A percentile compares a stretch with the other conserved stretches of the same genome.
Conservation (phyloP, 2,113 vertebrate species). For the Oxyruncus cristatus region DNA sequence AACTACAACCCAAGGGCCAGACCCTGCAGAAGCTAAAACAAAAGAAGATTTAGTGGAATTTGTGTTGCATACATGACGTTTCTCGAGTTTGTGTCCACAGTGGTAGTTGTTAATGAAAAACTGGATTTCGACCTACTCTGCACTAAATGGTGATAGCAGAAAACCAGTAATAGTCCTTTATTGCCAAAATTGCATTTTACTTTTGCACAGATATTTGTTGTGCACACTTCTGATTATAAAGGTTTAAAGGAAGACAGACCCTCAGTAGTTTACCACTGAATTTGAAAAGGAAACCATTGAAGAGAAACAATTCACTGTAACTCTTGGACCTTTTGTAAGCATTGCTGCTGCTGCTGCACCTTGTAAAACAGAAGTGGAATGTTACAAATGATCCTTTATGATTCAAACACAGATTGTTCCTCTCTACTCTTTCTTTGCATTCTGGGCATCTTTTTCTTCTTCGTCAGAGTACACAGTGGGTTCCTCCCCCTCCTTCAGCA, state of each 20-base stretch:
- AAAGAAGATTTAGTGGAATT: not conserved
- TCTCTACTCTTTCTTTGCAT: slow-evolving; percentile 74
- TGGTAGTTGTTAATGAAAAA: slow-evolving; percentile 1
- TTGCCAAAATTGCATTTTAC: slow-evolving; percentile 30
- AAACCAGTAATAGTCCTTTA: slow-evolving; percentile 18
- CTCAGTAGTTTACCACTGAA: slow-evolving; percentile 47
- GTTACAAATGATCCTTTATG: slow-evolving; percentile 66
- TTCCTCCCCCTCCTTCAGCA: slow-evolving; percentile 92
- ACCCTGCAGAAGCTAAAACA: not conserved
- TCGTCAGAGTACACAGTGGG: slow-evolving; percentile 93
- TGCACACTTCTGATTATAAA: slow-evolving; percentile 17
- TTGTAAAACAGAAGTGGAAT: slow-evolving; percentile 70
- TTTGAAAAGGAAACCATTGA: not conserved
- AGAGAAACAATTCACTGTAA: slow-evolving; percentile 12
- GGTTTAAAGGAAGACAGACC: slow-evolving; percentile 46
- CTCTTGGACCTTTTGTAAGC: slow-evolving; percentile 62
- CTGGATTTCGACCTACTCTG: not conserved
- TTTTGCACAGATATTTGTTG: slow-evolving; percentile 30
- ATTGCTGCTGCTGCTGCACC: slow-evolving; percentile 37
- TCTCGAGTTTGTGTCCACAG: not conserved
- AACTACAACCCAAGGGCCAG: not conserved
- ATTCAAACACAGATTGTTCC: slow-evolving; percentile 65
- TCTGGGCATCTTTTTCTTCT: slow-evolving; percentile 73
- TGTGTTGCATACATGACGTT: not conserved
- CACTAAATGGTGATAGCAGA: not conserved